Evolutionary conservation across 2,797 vertebrate species (phyloP).

Genomic region (Coilia nasus): DNA sequence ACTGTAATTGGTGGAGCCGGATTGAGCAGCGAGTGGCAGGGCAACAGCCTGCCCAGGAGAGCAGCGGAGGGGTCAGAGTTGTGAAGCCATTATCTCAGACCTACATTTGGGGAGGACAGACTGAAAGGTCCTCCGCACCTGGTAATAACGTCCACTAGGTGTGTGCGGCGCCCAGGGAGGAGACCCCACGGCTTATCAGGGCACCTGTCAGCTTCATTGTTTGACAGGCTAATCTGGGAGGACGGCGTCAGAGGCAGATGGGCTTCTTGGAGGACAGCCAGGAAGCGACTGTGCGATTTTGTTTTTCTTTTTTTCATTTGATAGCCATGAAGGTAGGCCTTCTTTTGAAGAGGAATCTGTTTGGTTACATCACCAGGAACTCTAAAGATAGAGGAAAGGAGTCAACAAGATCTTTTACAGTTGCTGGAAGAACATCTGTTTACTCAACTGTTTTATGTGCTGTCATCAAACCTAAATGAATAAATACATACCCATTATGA

Average conservation of each 20-base stretch:
- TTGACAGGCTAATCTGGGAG: slow-evolving; percentile 4
- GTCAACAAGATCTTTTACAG: not conserved
- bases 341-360: not conserved
- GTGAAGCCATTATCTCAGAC: not conserved
- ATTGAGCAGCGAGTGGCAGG: not conserved
- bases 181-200: not conserved
- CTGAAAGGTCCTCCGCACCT: not conserved
- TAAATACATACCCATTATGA: not conserved
- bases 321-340: not conserved
- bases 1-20: not conserved
- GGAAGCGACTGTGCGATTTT: not conserved
- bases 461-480: not conserved
- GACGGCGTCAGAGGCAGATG: not conserved
- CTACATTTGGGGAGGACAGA: not conserved
- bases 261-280: not conserved
- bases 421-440: not conserved
- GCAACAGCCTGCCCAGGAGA: not conserved
- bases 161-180: not conserved
- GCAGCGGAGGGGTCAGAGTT: not conserved
- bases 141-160: not conserved
- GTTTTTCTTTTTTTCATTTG: not conserved
- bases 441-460: not conserved
- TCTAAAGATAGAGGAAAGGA: not conserved
- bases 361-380: not conserved
- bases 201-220: not conserved